Conservation (phyloP, 64 coral and sea anemone species). For the Montipora foliosa region DNA sequence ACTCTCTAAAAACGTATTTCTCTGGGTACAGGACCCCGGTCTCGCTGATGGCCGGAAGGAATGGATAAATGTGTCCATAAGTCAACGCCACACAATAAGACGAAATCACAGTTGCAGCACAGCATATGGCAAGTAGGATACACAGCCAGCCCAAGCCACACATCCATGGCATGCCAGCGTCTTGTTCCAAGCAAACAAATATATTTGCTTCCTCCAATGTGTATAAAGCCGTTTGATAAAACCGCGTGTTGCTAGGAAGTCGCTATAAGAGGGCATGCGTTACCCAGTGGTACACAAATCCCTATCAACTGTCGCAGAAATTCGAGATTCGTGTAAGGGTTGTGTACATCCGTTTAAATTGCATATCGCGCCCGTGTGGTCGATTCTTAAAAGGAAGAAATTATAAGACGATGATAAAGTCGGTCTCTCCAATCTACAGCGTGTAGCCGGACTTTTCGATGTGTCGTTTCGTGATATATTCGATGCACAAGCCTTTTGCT, state of each 20-base stretch:
- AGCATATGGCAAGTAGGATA: slow-evolving; percentile 70
- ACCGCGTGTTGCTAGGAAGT: neutral
- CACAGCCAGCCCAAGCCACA: slow-evolving; percentile 87
- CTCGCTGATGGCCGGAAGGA: slow-evolving; percentile 88
- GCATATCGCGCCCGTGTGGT: neutral
- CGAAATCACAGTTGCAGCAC: slow-evolving; percentile 49
- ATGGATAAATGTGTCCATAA: slow-evolving; percentile 83
- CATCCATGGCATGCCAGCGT: neutral
- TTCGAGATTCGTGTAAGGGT: too few species aligned
- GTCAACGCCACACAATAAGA: slow-evolving; percentile 76
- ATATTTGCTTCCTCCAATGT: neutral
- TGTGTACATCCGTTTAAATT: neutral
- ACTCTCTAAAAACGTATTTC: slow-evolving; percentile 85
- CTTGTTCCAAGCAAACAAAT: neutral
- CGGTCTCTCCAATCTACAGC: neutral
- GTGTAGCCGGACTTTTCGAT: neutral
- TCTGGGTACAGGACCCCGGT: slow-evolving; percentile 83
- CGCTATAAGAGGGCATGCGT: neutral
- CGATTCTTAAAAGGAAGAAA: neutral
- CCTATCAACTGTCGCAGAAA: neutral
- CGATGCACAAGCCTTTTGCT: neutral
- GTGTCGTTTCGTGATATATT: neutral
- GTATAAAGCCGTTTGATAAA: neutral
- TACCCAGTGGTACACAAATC: too few species aligned
- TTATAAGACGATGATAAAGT: neutral